phyloP scores from a whole-genome alignment of 2,888 invertebrate species.

The Dexiosoma caninum region DNA sequence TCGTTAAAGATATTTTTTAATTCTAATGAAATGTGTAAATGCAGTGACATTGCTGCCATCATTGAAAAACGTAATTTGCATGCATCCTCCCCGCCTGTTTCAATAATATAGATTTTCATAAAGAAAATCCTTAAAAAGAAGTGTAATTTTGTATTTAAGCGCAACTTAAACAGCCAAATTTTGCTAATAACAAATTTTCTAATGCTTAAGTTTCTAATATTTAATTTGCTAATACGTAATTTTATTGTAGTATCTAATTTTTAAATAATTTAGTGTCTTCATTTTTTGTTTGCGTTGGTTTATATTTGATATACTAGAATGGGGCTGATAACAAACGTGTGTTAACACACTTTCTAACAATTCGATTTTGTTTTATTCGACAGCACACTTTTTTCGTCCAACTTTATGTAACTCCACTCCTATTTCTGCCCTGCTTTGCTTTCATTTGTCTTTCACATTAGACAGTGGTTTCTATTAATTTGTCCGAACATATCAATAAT shows the following conservation, averaged over 20 bases:
- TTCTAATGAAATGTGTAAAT: too few relatives aligned
- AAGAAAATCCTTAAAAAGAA: too few relatives aligned
- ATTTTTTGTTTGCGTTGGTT: background rate
- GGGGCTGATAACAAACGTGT: background rate
- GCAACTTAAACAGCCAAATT: too few relatives aligned
- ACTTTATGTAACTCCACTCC: background rate
- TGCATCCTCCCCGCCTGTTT: too few relatives aligned
- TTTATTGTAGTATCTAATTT: background rate
- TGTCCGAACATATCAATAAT: conserved; percentile 27
- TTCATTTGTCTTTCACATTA: background rate
- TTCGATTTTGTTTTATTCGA: background rate
- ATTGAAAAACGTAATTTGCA: too few relatives aligned
- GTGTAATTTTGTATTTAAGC: too few relatives aligned
- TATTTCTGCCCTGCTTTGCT: conserved; percentile 11
- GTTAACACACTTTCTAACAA: background rate
- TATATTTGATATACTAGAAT: background rate
- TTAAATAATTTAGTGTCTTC: background rate
- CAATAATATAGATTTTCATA: too few relatives aligned
- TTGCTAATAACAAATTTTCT: too few relatives aligned
- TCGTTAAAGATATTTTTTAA: too few relatives aligned
- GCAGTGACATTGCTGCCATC: too few relatives aligned
- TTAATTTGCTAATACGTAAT: background rate
- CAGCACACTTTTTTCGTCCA: background rate
- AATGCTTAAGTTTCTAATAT: too few relatives aligned
- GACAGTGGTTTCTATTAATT: background rate